Conservation (phyloP, 1,140 invertebrate species). For the Conus ventricosus region DNA sequence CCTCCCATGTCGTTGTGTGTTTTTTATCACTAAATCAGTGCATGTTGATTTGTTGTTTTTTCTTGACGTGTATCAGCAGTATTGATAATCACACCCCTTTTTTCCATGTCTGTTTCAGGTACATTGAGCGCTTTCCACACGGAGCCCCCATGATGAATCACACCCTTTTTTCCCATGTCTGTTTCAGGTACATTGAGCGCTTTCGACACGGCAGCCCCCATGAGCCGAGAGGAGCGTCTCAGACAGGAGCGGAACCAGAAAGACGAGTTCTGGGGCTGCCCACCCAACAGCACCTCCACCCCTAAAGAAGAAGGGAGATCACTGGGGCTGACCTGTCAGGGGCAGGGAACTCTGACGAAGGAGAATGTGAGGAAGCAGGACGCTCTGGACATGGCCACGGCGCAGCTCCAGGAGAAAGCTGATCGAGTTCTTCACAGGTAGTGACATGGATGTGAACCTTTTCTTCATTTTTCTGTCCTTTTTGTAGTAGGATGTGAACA, state of each 20-base stretch:
- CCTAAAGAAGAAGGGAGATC: slow-evolving; percentile 20
- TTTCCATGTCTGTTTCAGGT: slow-evolving; percentile 47
- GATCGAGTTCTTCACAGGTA: slow-evolving; percentile 26
- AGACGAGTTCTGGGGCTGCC: slow-evolving; percentile 62
- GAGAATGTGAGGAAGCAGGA: slow-evolving; percentile 27
- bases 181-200: slow-evolving; percentile 61
- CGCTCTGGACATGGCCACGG: not conserved
- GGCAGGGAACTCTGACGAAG: slow-evolving; percentile 9
- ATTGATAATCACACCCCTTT: no score
- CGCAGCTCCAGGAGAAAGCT: slow-evolving; percentile 17
- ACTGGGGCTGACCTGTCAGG: not conserved
- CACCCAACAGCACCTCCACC: slow-evolving; percentile 26
- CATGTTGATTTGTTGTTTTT: no score
- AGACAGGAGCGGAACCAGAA: slow-evolving; percentile 30
- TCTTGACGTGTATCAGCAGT: no score
- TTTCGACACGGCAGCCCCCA: slow-evolving; percentile 60
- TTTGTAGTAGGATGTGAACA: no score
- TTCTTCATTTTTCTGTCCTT: no score
- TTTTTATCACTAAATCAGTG: no score
- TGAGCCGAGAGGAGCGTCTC: slow-evolving; percentile 63
- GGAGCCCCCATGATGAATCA: slow-evolving; percentile 52
- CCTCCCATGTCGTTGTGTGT: no score
- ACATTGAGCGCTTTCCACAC: no score
- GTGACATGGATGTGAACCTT: not conserved
- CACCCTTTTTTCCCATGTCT: slow-evolving; percentile 34